Evolutionary conservation across 2,888 invertebrate species (phyloP).

Genomic region (Cataglyphis albicans): DNA sequence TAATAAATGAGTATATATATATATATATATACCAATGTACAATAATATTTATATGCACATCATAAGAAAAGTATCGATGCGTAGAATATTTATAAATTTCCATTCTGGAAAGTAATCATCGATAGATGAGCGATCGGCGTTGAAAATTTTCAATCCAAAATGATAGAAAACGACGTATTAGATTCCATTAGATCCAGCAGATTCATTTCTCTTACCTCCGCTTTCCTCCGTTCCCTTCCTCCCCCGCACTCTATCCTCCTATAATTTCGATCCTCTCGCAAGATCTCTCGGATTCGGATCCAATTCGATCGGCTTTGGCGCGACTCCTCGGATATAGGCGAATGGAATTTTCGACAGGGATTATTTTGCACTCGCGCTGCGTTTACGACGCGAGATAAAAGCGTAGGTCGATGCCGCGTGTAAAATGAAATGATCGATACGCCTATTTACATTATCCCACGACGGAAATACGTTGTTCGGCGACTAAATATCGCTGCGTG

Average conservation of each 20-base stretch:
- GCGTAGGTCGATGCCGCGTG: constrained; percentile 52
- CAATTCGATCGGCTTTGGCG: constrained; percentile 48
- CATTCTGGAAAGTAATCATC: not conserved
- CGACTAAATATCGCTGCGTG: constrained; percentile 34
- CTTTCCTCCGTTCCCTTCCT: not conserved
- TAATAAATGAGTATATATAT: not conserved
- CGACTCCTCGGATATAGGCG: constrained; percentile 59
- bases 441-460: constrained; percentile 63
- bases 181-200: constrained; percentile 23
- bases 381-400: constrained; percentile 48
- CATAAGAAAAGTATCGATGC: not conserved
- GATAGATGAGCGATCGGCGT: constrained; percentile 17
- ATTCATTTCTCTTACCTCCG: constrained; percentile 36
- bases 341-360: constrained; percentile 70
- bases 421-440: constrained; percentile 64
- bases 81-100: constrained; percentile 16
- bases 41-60: not conserved
- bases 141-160: constrained; percentile 33
- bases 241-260: not conserved
- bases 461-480: constrained; percentile 65
- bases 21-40: not conserved
- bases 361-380: constrained; percentile 62
- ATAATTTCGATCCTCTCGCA: constrained; percentile 34
- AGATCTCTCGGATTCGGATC: constrained; percentile 34
- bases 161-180: not conserved